Base-by-base conservation (phyloP, 2,797 vertebrate genomes). In the Scolopax rusticola region DNA sequence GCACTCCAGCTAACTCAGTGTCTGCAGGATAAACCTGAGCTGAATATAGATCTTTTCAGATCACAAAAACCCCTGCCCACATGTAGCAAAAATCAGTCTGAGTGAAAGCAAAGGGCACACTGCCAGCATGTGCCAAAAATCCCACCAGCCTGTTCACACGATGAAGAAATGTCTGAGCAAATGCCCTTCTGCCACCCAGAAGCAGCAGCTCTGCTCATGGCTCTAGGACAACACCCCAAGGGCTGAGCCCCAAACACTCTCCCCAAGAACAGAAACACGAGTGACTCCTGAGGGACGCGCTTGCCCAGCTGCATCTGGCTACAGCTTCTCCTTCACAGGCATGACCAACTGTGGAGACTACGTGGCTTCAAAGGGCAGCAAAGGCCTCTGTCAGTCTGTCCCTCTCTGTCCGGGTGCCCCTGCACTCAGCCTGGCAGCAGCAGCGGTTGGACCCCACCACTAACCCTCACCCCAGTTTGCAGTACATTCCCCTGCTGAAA, bases 321-420 rank as follows among this genome's bases (percentile, higher is more conserved):
- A 33, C 45, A 64, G 61, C 25, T 64, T 67, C n/a, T 73, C 40
- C 45, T 63, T 74, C 47, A 56, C 20, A 32, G 28, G 19, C 40
- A 54, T 0, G 1, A 24, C 32, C 51, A 40, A 5, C 38, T 12
- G 28, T 36, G 40, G 32, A 48, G 47, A 27, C 12, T 5, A 0
- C 4, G 33, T 27, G 56, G 19, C 38, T 61, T 67, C 61, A 54
- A 15, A 25, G 0, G 2, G 83, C 83, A 79, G 48, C 70, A 70
- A 59, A 54, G 20, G 43, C 36, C 48, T 70, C 65, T 68, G 75
- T 48, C 12, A 8, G 38, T 63, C 61, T 59, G 70, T 7, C 21
- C 21, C 57, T 8, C 41, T 17, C 53, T 30, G 40, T 20, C 23
- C 36, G 14, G 18, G 24, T 51, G 41, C 15, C 36, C 48, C 79